phyloP scores from a whole-genome alignment of 2,888 invertebrate species.

The Strigamia transsilvanica region DNA sequence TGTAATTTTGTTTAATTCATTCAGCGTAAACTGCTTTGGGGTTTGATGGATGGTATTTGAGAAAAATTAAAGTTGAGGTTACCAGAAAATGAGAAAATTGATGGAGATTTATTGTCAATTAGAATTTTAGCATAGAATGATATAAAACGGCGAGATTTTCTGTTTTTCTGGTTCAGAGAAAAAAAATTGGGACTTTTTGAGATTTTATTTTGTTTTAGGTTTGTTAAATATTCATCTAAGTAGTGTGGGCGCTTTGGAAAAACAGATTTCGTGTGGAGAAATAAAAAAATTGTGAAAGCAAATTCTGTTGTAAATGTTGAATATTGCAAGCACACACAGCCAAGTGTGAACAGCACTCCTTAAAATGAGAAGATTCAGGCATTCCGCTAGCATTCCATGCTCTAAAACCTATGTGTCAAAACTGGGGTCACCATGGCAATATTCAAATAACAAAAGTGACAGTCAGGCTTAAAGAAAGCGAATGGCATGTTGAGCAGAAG shows the following conservation, averaged over 20 bases:
- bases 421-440: conserved; percentile 20
- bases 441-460: conserved; percentile 20
- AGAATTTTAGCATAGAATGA: too few relatives aligned
- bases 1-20: too few relatives aligned
- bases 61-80: too few relatives aligned
- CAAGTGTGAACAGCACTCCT: neutral
- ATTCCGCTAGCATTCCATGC: conserved; percentile 20
- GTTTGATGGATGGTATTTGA: too few relatives aligned
- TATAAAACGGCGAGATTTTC: too few relatives aligned
- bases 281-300: neutral
- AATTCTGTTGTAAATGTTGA: conserved; percentile 20
- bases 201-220: too few relatives aligned
- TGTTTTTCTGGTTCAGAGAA: too few relatives aligned
- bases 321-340: neutral
- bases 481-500: conserved; percentile 3
- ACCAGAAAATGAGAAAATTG: too few relatives aligned
- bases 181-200: too few relatives aligned
- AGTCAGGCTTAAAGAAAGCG: conserved; percentile 5
- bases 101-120: too few relatives aligned
- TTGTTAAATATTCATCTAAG: neutral
- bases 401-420: conserved; percentile 14
- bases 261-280: neutral
- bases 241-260: neutral
- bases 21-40: too few relatives aligned
- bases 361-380: conserved; percentile 20